Evolutionary conservation across 2,113 vertebrate species (phyloP).

Genomic region (Syngnathus floridae): DNA sequence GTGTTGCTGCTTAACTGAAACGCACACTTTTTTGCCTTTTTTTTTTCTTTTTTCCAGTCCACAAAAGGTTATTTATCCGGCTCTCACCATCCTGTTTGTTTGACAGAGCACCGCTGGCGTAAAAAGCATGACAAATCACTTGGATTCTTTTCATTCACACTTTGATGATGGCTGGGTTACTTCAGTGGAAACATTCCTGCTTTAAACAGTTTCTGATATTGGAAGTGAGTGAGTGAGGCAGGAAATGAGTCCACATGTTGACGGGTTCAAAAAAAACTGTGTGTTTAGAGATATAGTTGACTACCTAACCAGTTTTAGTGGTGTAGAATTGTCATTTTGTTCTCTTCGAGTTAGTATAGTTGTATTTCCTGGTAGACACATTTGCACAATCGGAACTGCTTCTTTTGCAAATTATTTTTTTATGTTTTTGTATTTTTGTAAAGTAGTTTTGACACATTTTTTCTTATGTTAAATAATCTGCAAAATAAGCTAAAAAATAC

Average conservation of each 20-base stretch:
- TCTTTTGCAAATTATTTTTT: conserved; percentile 43
- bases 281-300: conserved; percentile 49
- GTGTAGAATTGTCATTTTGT: conserved; percentile 40
- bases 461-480: conserved; percentile 32
- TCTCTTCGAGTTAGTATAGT: conserved; percentile 5
- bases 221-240: not conserved
- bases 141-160: conserved; percentile 33
- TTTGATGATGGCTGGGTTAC: conserved; percentile 24
- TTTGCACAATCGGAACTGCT: conserved; percentile 65
- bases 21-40: not conserved
- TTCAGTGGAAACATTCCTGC: conserved; percentile 41
- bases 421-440: conserved; percentile 58
- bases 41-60: not conserved
- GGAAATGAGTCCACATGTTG: conserved; percentile 16
- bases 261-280: conserved; percentile 6
- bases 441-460: conserved; percentile 41
- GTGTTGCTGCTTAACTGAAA: not conserved
- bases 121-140: conserved; percentile 59
- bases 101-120: conserved; percentile 23
- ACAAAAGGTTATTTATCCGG: conserved; percentile 41
- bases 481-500: conserved; percentile 62
- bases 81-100: conserved; percentile 5
- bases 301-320: conserved; percentile 63
- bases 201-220: conserved; percentile 38
- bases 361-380: conserved; percentile 49